Evolutionary conservation across 2,797 vertebrate genomes (phyloP), one percentile per base, ranked within the genome.

Genomic region (Clarias fuscus): DNA sequence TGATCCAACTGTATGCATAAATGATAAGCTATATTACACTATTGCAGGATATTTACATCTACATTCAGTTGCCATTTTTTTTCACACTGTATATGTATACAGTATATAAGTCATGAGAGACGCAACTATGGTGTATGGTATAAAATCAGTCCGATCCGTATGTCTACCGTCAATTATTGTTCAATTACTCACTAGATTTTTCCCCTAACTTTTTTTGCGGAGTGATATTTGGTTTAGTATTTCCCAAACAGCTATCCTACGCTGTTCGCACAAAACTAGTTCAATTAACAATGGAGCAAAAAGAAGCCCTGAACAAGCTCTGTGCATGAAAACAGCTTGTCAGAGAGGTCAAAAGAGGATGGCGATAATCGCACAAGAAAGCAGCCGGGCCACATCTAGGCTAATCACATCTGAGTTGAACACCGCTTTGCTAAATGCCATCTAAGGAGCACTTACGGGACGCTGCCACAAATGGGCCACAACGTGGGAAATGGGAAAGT

Each of bases 391-490:
- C 43, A 22, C 43, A 56, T 33, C 80, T 58, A 68, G 80, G 48
- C 65, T 82, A 82, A 82, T 82, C 64, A 22, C 64, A 68, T 58
- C 17, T 1, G 18, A 33, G 56, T 33, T 24, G n/a, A 33, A 56
- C 27, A 22, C 64, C 7, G 65, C 64, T 56, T 43, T 20, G n/a
- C 64, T 82, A 68, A 82, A 82, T 53, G 43, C 80, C 80, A 82
- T 68, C 62, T 82, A 48, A 33, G 43, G 14, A 24, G 43, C 80
- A 68, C 27, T 70, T 70, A 68, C 6, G 43, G 80, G 64, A 70
- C 27, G 2, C 24, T 10, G 80, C 56, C 64, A 56, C 27, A 56
- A 82, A 68, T 56, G 64, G 43, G 64, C 64, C 43, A 56, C n/a
- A 56, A 33, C 64, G 7, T 6, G n/a, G 24, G 17, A 67, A 20